A percentile compares a stretch with the other conserved stretches of the same genome.
Evolutionary conservation across 2,888 invertebrate genomes (phyloP).

Genomic region (Phoenoteleia sp.): DNA sequence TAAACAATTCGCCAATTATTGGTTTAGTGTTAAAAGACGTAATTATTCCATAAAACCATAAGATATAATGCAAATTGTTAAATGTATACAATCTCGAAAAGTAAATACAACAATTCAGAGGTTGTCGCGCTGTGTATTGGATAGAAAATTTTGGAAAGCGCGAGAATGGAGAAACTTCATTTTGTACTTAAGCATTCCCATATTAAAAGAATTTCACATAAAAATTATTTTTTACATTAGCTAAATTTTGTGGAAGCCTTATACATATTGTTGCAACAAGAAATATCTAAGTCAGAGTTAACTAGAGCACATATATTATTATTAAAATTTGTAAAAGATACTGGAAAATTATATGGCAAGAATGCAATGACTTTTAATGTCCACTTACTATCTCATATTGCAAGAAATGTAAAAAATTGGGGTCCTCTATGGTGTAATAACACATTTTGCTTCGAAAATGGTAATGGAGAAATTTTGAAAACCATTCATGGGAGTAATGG

Average conservation of each 20-base stretch:
- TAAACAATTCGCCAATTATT: slow-evolving; percentile 53
- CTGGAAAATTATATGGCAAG: slow-evolving; percentile 27
- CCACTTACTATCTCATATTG: slow-evolving; percentile 47
- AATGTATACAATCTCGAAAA: too few species aligned
- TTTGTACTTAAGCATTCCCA: slow-evolving; percentile 7
- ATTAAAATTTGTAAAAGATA: background rate
- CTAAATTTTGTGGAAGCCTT: slow-evolving; percentile 1
- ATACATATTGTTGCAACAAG: background rate
- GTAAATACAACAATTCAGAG: background rate
- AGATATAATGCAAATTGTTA: too few species aligned
- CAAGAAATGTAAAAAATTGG: slow-evolving; percentile 39
- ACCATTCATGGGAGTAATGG: slow-evolving; percentile 27
- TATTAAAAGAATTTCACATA: background rate
- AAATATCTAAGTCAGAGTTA: background rate
- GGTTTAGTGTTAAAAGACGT: slow-evolving; percentile 14
- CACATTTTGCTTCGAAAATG: slow-evolving; percentile 50
- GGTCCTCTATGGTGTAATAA: slow-evolving; percentile 47
- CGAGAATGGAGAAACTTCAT: slow-evolving; percentile 16
- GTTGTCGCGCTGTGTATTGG: background rate
- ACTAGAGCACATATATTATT: slow-evolving; percentile 14
- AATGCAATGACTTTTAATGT: slow-evolving; percentile 44
- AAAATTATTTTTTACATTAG: slow-evolving; percentile 4
- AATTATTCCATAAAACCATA: background rate
- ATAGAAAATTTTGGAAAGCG: slow-evolving; percentile 13
- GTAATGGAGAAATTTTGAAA: slow-evolving; percentile 20